Evolutionary conservation across 2,797 vertebrate species (phyloP), one percentile per base, ranked within the genome.

Genomic region (Sebastes vulpes): DNA sequence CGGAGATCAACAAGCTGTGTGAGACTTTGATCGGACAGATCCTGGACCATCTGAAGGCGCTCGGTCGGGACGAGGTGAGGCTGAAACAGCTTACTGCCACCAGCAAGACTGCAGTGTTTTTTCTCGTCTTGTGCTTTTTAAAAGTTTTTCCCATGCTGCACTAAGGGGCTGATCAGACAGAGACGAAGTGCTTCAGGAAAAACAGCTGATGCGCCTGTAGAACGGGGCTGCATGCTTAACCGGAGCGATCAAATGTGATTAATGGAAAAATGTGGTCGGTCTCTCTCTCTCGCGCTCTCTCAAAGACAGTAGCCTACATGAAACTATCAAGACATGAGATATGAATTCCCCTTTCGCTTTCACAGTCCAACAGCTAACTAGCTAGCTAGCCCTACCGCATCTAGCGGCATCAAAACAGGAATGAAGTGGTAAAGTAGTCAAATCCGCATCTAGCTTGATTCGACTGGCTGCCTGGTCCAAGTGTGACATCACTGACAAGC

Each of bases 1-100:
- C 97, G 0, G 99, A 99, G 94, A 97, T 98, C 87, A 98, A 96
- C 94, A 98, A 97, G 83, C 91, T 99, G 60, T 98, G 98, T 10
- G 99, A 99, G 94, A 98, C 97, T 0, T 95, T 99, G 88, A 97
- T 99, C 4, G 96, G 96, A 42, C 98, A 99, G 90, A 97, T 99
- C 89, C 94, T 99, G 90, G 98, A 99, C 83, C 98, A 99, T 26
- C 96, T 99, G 86, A 99, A 98, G 92, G 84, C 72, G 3, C 96
- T 99, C 35, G 96, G 97, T 6, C 97, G 96, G 72, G 98, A 99
- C 0, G 98, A 99, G 96, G 98, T 99, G 79, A 93, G 88, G 9
- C 16, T 8, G 9, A 65, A 23, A 23, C 9, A 3, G 4, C 29
- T 23, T 7, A 1, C 5, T 4, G 1, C 16, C 12, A 42, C 28